These are phyloP conservation scores for Hystrix cristata DNA, from an alignment of 2,113 vertebrate species.

Conservation along the genomic window DNA sequence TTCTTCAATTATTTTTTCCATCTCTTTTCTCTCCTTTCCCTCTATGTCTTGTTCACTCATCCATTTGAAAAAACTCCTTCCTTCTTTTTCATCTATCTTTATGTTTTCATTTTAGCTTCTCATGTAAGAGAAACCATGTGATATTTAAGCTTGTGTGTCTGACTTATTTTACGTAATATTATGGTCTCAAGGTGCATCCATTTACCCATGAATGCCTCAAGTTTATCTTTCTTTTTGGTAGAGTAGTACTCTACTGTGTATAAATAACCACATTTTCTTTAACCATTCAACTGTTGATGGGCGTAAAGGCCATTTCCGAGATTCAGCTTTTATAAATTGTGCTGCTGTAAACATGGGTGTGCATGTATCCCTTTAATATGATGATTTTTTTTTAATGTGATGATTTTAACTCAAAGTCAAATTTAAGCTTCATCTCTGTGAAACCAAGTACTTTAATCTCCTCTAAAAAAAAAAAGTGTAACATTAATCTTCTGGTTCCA, in stretches of 20 bases:
- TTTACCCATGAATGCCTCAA: neutral
- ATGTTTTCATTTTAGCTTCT: neutral
- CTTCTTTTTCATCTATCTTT: neutral
- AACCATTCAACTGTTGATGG: neutral
- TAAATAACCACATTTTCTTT: neutral
- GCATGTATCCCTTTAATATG: neutral
- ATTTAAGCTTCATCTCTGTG: neutral
- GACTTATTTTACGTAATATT: neutral
- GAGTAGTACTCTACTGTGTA: neutral
- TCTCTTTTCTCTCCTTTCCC: neutral
- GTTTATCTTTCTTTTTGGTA: neutral
- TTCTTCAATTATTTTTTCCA: neutral
- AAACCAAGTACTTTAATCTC: neutral
- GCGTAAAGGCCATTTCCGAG: neutral
- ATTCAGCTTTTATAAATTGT: neutral
- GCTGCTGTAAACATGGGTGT: neutral
- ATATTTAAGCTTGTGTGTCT: neutral
- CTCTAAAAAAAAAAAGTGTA: conserved; percentile 1
- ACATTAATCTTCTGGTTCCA: neutral
- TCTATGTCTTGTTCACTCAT: neutral
- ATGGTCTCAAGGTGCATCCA: neutral
- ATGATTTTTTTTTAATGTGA: neutral
- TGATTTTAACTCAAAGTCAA: neutral
- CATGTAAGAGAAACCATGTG: neutral
- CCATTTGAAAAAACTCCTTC: neutral